Evolutionary conservation across 2,888 invertebrate genomes (phyloP), one percentile per base, ranked within the genome.

Genomic region (Lagria hirta): DNA sequence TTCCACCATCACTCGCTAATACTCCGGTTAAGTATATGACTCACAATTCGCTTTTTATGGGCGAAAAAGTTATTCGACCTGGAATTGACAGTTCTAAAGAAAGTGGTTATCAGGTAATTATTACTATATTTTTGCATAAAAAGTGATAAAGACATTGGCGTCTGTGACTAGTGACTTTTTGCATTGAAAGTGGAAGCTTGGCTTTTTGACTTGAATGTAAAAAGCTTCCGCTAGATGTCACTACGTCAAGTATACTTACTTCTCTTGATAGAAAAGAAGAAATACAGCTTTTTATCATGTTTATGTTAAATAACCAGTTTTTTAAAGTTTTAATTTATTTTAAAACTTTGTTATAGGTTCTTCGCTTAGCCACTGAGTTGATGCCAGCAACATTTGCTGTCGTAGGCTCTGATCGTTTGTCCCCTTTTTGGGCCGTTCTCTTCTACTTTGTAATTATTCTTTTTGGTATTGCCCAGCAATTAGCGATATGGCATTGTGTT

Each of bases 401-500:
- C 13, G 71, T 90, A 38, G 87, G 88, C 1, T 77, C 84, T 24
- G 80, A 84, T 42, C 78, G 82, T 65, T 73, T 93, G 3, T 90
- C 91, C 0, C 89, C 92, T 34, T 86, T 89, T 52, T 94, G 93
- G 93, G 85, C 89, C 0, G 86, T 89, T 5, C 77, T 92, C 29
- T 88, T 91, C 64, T 93, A 89, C 71, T 84, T 88, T 64, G 83
- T 85, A 53, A 77, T 93, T 43, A 87, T 92, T 51, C 75, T 89
- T 60, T 90, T 94, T 64, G 93, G 92, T 1, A 79, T 94, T 43
- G 89, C 88, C 3, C 93, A 93, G 60, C 86, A 92, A 73, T 75
- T 92, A 55, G 91, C 90, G 1, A 85, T 93, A 63, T 93, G 93
- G 93, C 90, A 92, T 65, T 89, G 89, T 62, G 88, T 93, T 35